Conservation (phyloP, 2,888 invertebrate species). For the Papilio protenor region DNA sequence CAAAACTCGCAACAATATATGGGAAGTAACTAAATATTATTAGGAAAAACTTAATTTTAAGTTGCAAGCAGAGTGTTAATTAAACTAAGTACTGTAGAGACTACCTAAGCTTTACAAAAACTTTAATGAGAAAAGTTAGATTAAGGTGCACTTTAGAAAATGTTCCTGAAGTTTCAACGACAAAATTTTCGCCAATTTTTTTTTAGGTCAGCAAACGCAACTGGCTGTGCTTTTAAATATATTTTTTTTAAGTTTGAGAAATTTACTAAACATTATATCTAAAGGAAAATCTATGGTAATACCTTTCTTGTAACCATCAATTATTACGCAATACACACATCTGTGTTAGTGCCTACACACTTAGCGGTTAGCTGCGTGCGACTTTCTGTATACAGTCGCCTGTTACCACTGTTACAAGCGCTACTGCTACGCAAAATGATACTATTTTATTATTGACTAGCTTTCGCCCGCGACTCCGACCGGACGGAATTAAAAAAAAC, state of each 20-base stretch:
- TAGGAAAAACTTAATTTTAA: neutral
- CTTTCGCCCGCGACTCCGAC: too few relatives aligned
- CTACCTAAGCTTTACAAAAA: neutral
- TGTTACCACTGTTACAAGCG: neutral
- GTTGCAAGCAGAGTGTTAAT: neutral
- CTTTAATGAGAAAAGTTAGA: conserved; percentile 18
- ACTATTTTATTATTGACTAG: too few relatives aligned
- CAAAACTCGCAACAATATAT: neutral
- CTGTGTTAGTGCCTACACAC: neutral
- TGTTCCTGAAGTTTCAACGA: conserved; percentile 6
- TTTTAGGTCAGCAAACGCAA: neutral
- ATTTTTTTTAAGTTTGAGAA: too few relatives aligned
- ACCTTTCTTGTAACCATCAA: neutral
- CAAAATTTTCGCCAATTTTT: neutral
- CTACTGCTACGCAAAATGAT: neutral
- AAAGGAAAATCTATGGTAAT: neutral
- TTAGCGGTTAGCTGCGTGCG: neutral
- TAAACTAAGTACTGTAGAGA: neutral
- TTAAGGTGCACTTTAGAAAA: conserved; percentile 5
- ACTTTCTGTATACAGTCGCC: neutral
- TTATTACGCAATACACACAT: neutral
- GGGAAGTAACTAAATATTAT: neutral
- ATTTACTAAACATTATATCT: neutral
- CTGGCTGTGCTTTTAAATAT: neutral
- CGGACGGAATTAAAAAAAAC: too few relatives aligned